Evolutionary conservation across 1,140 invertebrate species (phyloP), one percentile per base, ranked within the genome.

Genomic region (Drosophila tsacasi): DNA sequence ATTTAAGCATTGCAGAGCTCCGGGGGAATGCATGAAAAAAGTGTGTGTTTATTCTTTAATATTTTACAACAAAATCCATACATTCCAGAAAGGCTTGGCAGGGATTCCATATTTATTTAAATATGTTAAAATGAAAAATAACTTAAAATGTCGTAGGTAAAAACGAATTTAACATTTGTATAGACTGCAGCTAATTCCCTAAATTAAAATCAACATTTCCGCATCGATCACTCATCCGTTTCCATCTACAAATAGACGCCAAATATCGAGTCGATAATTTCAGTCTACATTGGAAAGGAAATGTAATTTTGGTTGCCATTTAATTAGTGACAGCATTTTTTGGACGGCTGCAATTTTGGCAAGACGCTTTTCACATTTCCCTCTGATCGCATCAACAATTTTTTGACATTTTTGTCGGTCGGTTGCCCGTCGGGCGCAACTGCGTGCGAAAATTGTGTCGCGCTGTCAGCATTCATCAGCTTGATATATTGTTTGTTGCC

Each of bases 361-460:
- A 79, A 50, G 76, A 42, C 44, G 57, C 52, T 83, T 67, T 62
- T 66, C 64, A 52, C 52, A 32, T 71, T 55, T 50, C 37, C 75
- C 65, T 37, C 23, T 19, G 78, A 62, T 67, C 47, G 54, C 67
- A 71, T 83, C 84, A 75, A 64, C 55, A n/a, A 52, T 60, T 61
- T 52, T 78, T 66, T 83, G 81, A 89, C 84, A 87, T 62, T 84
- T 84, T 73, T 78, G 73, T 83, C 77, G 83, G 81, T 74, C 58
- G 84, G 65, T 72, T 79, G 77, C 54, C 61, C 37, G 65, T 46
- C 75, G 75, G 75, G 75, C 55, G 59, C 54, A 81, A 85, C 67
- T 87, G 83, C 83, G 76, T 86, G 77, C 68, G 66, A 78, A 87
- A 83, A 75, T 74, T 86, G 83, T 86, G 79, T 59, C 67, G 61